Evolutionary conservation across 2,888 invertebrate genomes (phyloP).

Genomic region (Carcina quercana): DNA sequence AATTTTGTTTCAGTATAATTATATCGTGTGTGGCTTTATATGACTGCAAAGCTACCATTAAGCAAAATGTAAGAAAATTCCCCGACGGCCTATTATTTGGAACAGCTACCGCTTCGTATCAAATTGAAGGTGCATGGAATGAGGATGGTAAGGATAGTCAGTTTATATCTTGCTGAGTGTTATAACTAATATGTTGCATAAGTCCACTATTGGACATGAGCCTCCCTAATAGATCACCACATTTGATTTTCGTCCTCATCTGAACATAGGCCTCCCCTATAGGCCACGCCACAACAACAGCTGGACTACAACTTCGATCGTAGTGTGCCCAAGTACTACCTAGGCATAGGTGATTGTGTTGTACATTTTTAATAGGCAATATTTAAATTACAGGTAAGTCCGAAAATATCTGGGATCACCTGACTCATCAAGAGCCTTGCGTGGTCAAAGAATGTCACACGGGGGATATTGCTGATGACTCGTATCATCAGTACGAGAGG

Average conservation of each 20-base stretch:
- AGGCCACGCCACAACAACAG: too few species aligned
- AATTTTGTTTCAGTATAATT: too few species aligned
- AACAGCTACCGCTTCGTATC: conserved; percentile 58
- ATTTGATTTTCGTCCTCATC: too few species aligned
- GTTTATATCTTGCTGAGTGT: neutral
- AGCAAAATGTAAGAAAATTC: conserved; percentile 27
- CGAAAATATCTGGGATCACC: conserved; percentile 77
- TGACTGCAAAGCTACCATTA: conserved; percentile 14
- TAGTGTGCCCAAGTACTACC: too few species aligned
- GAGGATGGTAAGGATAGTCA: conserved; percentile 40
- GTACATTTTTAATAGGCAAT: neutral
- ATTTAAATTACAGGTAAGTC: conserved; percentile 51
- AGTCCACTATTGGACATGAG: too few species aligned
- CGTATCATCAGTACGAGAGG: conserved; percentile 73
- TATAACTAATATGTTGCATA: too few species aligned
- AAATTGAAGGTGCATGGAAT: conserved; percentile 69
- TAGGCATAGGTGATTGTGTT: too few species aligned
- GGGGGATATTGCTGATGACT: conserved; percentile 74
- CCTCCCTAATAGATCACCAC: too few species aligned
- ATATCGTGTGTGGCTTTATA: conserved; percentile 6
- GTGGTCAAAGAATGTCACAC: conserved; percentile 65
- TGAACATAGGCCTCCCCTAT: too few species aligned
- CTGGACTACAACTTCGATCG: too few species aligned
- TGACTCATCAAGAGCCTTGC: conserved; percentile 59
- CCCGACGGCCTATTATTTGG: conserved; percentile 38